These are phyloP conservation scores for Strix uralensis DNA, from an alignment of 2,113 vertebrate genomes.

Conservation along the genomic window DNA sequence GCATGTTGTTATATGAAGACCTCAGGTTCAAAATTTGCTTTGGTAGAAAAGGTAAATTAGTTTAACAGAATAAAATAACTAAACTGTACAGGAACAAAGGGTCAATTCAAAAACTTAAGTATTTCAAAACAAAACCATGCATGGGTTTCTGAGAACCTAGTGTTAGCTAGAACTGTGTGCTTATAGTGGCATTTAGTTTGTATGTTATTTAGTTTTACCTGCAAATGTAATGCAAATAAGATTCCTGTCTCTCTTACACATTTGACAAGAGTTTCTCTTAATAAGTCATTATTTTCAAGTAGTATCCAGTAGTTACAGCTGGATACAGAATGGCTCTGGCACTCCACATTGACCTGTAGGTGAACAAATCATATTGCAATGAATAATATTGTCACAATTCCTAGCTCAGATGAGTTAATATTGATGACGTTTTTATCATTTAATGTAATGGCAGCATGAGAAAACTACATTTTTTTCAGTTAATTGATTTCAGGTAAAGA, in stretches of 20 bases:
- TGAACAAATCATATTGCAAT: neutral
- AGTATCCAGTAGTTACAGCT: neutral
- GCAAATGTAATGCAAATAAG: neutral
- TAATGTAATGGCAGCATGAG: neutral
- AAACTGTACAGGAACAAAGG: neutral
- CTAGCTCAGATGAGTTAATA: neutral
- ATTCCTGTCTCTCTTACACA: neutral
- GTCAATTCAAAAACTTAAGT: neutral
- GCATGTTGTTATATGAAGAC: neutral
- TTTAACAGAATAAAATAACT: neutral
- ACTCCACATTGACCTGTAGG: neutral
- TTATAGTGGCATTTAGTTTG: neutral
- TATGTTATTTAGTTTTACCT: neutral
- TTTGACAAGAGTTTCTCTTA: neutral
- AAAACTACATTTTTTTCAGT: neutral
- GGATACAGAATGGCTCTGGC: neutral
- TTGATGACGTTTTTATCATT: neutral
- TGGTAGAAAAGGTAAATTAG: neutral
- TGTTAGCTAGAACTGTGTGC: neutral
- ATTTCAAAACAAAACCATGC: neutral
- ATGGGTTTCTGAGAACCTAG: neutral
- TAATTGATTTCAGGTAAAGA: slow-evolving; percentile 1
- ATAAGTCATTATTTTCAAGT: neutral
- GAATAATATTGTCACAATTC: neutral
- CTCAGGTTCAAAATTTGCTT: neutral